Evolutionary conservation across 2,113 vertebrate genomes (phyloP).

Genomic region (Bujurquina vittata): DNA sequence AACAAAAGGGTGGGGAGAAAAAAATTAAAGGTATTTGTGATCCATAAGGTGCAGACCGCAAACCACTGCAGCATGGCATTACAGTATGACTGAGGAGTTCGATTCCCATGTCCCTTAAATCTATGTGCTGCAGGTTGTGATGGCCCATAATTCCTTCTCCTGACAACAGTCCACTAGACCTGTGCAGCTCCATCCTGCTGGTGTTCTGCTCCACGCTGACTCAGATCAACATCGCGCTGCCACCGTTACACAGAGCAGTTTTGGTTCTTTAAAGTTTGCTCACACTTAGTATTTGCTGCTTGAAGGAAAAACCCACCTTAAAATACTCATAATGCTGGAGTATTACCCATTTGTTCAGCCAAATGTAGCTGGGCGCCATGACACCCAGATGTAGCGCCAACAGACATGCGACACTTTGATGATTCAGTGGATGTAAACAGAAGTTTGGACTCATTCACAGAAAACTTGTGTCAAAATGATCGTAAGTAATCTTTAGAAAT

Average conservation of each 20-base stretch:
- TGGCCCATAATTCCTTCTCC: conserved; percentile 82
- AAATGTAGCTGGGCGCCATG: neutral
- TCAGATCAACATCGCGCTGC: conserved; percentile 70
- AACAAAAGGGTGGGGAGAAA: conserved; percentile 59
- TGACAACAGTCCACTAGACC: conserved; percentile 72
- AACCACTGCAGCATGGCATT: conserved; percentile 86
- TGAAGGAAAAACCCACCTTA: conserved; percentile 44
- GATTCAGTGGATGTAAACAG: neutral
- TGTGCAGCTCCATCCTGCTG: conserved; percentile 78
- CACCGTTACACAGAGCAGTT: neutral
- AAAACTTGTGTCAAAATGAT: neutral
- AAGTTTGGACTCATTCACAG: neutral
- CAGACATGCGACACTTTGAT: neutral
- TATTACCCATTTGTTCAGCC: neutral
- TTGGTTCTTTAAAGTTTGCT: neutral
- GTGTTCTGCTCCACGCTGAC: conserved; percentile 60
- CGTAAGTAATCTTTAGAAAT: neutral
- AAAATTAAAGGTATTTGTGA: conserved; percentile 88
- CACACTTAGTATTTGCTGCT: neutral
- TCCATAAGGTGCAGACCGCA: conserved; percentile 92
- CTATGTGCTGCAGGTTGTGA: conserved; percentile 83
- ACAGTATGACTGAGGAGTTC: conserved; percentile 86
- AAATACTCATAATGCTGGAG: neutral
- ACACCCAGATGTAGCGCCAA: neutral
- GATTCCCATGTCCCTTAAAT: conserved; percentile 81